Percentiles rank a stretch among this genome's conserved stretches.
phyloP scores from a whole-genome alignment of 1,140 invertebrate genomes.

The Steinernema khuongi region DNA sequence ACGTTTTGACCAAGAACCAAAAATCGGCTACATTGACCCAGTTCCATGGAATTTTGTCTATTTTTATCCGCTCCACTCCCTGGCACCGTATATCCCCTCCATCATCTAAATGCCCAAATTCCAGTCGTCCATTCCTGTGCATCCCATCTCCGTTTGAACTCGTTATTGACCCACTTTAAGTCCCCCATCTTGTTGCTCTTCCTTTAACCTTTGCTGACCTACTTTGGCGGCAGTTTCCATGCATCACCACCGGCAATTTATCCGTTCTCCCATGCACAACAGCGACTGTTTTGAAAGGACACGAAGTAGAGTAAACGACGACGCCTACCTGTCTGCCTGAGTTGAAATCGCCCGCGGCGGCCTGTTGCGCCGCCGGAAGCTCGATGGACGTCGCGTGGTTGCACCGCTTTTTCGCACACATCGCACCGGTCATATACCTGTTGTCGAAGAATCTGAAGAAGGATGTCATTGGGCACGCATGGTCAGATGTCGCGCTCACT shows the following conservation, averaged over 20 bases:
- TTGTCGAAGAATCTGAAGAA: constrained; percentile 53
- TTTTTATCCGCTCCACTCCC: no score
- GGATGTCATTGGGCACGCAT: not conserved
- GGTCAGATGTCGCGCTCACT: constrained; percentile 22
- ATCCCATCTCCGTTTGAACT: not conserved
- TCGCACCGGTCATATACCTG: constrained; percentile 55
- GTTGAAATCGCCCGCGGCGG: not conserved
- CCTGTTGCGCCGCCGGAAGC: constrained; percentile 28
- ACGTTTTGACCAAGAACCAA: no score
- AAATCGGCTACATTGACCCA: no score
- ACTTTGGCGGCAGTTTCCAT: no score
- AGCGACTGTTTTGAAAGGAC: no score
- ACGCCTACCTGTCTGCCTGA: constrained; percentile 17
- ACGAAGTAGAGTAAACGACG: constrained; percentile 28
- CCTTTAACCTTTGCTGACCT: constrained; percentile 5
- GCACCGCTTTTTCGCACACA: constrained; percentile 58
- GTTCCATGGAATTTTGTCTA: no score
- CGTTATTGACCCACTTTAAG: not conserved
- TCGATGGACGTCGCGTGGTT: constrained; percentile 56
- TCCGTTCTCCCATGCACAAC: no score
- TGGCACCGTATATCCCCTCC: no score
- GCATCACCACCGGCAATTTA: no score
- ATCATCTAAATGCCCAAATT: no score
- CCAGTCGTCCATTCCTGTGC: no score
- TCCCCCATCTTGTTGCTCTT: not conserved